These are phyloP conservation scores for Myoxocephalus aenaeus DNA, from an alignment of 2,797 vertebrate genomes.

Conservation along the genomic window DNA sequence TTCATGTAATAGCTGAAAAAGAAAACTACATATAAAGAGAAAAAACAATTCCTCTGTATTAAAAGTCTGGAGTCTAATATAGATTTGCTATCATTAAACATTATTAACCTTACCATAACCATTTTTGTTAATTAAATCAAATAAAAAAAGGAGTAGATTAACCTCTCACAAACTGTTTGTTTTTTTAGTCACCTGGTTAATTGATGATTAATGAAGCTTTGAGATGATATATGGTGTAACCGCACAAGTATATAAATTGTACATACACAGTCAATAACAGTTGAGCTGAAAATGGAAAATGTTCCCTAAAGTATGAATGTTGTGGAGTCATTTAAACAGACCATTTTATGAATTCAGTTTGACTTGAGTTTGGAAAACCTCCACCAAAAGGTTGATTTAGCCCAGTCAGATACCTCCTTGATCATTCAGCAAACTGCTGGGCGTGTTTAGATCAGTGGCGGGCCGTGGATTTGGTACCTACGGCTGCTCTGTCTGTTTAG, in stretches of 20 bases:
- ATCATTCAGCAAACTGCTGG: background rate
- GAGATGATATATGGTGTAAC: background rate
- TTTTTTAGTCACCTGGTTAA: too few relatives aligned
- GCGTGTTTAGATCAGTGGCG: background rate
- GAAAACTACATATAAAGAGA: too few relatives aligned
- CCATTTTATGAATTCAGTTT: conserved; percentile 2
- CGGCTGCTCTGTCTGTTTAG: too few relatives aligned
- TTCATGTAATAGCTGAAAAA: too few relatives aligned
- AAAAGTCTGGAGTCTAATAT: background rate
- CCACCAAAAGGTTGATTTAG: background rate
- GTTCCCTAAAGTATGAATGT: background rate
- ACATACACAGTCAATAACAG: background rate
- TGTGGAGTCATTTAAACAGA: background rate
- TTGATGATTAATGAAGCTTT: too few relatives aligned
- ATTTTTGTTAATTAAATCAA: too few relatives aligned
- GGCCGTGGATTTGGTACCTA: too few relatives aligned
- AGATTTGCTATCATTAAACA: background rate
- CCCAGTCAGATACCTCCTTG: background rate
- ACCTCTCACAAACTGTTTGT: too few relatives aligned
- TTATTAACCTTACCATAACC: too few relatives aligned
- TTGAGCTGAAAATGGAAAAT: conserved; percentile 4
- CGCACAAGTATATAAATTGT: background rate
- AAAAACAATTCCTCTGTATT: background rate
- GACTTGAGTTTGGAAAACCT: background rate
- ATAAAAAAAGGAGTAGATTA: too few relatives aligned